Percentiles rank a stretch among this genome's conserved stretches.
Conservation (phyloP, 2,113 vertebrate species). For the Corythaeola cristata region DNA sequence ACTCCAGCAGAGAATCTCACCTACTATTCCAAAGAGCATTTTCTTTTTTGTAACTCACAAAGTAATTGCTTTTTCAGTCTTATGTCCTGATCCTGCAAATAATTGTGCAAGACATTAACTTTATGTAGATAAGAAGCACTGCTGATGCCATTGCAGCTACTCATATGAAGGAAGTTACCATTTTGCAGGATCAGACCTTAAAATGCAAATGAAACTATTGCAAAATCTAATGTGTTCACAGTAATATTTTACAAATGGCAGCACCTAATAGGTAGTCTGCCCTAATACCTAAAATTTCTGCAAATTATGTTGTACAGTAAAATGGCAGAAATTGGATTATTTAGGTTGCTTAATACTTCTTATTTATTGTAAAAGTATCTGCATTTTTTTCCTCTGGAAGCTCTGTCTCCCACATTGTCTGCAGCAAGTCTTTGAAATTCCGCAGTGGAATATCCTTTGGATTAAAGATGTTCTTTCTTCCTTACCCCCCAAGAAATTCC, state of each 20-base stretch:
- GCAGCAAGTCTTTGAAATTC: slow-evolving; percentile 58
- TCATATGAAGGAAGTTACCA: neutral
- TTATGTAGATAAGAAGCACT: neutral
- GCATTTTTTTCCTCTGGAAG: neutral
- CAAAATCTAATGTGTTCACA: neutral
- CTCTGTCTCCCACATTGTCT: neutral
- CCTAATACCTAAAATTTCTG: neutral
- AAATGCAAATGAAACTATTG: neutral
- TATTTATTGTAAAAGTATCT: neutral
- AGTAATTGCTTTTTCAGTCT: slow-evolving; percentile 33
- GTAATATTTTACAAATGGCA: neutral
- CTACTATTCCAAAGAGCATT: slow-evolving; percentile 5
- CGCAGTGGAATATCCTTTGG: slow-evolving; percentile 32
- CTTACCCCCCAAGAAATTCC: slow-evolving; percentile 54
- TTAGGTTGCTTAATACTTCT: neutral
- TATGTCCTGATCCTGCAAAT: slow-evolving; percentile 32
- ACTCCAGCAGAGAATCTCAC: slow-evolving; percentile 42
- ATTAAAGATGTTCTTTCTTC: slow-evolving; percentile 40
- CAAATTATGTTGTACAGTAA: neutral
- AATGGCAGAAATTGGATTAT: neutral
- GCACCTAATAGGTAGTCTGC: neutral
- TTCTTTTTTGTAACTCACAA: neutral
- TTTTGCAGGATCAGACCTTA: slow-evolving; percentile 6
- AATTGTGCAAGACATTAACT: slow-evolving; percentile 51
- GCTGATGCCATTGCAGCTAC: neutral